phyloP scores from a whole-genome alignment of 2,797 vertebrate species.

The Myotis findleyi region DNA sequence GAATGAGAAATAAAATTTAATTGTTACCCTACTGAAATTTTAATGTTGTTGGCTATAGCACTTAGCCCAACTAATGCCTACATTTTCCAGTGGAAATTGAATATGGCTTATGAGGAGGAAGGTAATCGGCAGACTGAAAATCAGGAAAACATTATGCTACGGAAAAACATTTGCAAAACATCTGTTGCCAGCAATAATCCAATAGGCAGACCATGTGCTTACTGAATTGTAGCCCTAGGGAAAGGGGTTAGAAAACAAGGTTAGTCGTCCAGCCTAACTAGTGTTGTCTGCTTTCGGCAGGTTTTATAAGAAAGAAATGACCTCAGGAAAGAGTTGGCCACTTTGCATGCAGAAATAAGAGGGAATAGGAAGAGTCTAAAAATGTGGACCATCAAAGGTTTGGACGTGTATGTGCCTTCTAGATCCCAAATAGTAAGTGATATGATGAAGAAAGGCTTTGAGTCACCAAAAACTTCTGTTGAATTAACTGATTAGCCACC shows the following conservation, averaged over 20 bases:
- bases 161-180: constrained; percentile 12
- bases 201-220: background rate
- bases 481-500: background rate
- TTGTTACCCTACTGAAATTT: background rate
- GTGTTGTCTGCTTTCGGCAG: background rate
- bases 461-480: background rate
- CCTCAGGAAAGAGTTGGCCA: background rate
- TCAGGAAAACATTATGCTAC: background rate
- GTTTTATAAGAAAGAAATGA: background rate
- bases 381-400: background rate
- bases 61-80: background rate
- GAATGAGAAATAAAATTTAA: background rate
- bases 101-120: background rate
- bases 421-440: background rate
- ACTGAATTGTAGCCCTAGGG: background rate
- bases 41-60: background rate
- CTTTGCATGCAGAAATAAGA: background rate
- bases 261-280: background rate
- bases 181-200: background rate
- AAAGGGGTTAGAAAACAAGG: background rate
- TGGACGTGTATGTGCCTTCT: background rate
- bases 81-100: background rate
- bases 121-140: background rate
- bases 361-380: background rate
- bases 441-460: background rate